Base-by-base conservation (phyloP, 2,888 invertebrate genomes). In the Trachelus tabidus region DNA sequence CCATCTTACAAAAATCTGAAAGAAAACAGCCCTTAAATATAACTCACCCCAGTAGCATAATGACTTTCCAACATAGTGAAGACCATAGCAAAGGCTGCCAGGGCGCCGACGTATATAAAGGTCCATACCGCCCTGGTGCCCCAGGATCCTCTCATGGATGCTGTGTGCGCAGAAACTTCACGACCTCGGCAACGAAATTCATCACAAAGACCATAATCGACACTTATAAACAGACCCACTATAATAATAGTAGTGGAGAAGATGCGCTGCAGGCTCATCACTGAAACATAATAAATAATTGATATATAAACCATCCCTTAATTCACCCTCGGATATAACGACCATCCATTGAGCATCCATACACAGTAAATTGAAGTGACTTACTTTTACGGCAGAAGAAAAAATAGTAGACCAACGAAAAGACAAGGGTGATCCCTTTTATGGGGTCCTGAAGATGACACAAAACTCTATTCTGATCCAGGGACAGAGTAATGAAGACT, bases 371-470 rank as follows among this genome's bases (percentile, higher is more conserved):
- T 33, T 34, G 35, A 71, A 69, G 34, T 75, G 35, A 90, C 93
- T 93, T 90, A 94, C 94, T 92, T 90, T 93, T 94, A 83, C 92
- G 92, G 84, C 94, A 94, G 86, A 93, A 93, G 88, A 94, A 93
- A 90, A 94, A 94, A 86, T 94, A 94, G 87, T 93, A 93, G 23
- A 94, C 92, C 75, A 94, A 89, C 0, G 94, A 93, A 85, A 93
- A 94, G 12, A 94, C 93, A 76, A 94, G 87, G 9, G 93, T 91
- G 73, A 94, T 92, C 76, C 93, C 94, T 86, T 94, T 94, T 69
- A 94, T 92, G 1, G 94, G 94, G 88, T 94, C 94, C 85, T 94
- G 94, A 69, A 94, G 89, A 86, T 94, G 94, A 82, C 94, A 94
- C 76, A 94, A 90, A 9, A 94, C 94, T 83, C 93, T 89, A 82